phyloP scores from a whole-genome alignment of 2,797 vertebrate species.

The Sebastes alutus region DNA sequence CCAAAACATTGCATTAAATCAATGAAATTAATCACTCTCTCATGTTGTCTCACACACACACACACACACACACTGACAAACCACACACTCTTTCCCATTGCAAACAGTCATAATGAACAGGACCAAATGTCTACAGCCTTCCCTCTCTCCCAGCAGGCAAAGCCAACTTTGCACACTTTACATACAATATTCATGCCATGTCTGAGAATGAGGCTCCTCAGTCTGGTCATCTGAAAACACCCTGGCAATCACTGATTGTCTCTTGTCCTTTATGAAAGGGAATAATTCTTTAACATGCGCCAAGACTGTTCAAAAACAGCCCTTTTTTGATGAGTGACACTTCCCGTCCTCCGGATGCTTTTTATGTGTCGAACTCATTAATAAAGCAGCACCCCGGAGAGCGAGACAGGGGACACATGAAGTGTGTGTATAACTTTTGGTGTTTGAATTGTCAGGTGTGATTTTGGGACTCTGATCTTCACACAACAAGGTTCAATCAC shows the following conservation, averaged over 20 bases:
- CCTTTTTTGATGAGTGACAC: slow-evolving; percentile 98
- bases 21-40: slow-evolving; percentile 75
- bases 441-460: slow-evolving; percentile 98
- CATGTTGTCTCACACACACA: slow-evolving; percentile 50
- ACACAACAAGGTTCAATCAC: slow-evolving; percentile 90
- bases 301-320: slow-evolving; percentile 94
- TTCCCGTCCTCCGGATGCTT: slow-evolving; percentile 93
- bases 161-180: slow-evolving; percentile 90
- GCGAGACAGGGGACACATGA: slow-evolving; percentile 84
- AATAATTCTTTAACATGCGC: slow-evolving; percentile 97
- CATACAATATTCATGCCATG: slow-evolving; percentile 96
- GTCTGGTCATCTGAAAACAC: slow-evolving; percentile 91
- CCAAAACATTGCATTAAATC: slow-evolving; percentile 75
- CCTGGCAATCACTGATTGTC: slow-evolving; percentile 89
- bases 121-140: slow-evolving; percentile 66
- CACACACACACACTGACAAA: slow-evolving; percentile 28
- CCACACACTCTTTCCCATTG: slow-evolving; percentile 61
- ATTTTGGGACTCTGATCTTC: slow-evolving; percentile 96
- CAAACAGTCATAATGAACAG: slow-evolving; percentile 82
- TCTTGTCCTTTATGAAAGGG: slow-evolving; percentile 95
- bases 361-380: slow-evolving; percentile 99
- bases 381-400: slow-evolving; percentile 94
- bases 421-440: slow-evolving; percentile 79
- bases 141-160: slow-evolving; percentile 83
- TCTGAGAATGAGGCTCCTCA: slow-evolving; percentile 92